A percentile compares a stretch with the other conserved stretches of the same genome.
Conservation (phyloP, 2,113 vertebrate genomes). For the Maccullochella peelii region DNA sequence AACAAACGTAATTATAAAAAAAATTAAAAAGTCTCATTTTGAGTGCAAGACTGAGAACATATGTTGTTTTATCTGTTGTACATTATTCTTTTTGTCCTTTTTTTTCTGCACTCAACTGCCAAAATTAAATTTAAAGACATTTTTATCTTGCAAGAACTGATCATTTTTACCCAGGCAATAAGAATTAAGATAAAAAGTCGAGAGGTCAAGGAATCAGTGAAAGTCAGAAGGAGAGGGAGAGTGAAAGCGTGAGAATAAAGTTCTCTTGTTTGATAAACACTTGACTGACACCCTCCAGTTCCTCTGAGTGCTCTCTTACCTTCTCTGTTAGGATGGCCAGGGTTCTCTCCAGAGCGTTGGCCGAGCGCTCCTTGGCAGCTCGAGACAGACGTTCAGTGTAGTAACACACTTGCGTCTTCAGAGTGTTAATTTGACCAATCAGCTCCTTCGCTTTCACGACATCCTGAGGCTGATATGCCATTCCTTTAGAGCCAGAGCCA, state of each 20-base stretch:
- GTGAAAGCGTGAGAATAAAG: background rate
- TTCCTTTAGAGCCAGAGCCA: constrained; percentile 87
- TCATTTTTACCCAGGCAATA: background rate
- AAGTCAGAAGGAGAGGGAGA: background rate
- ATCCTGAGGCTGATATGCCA: constrained; percentile 94
- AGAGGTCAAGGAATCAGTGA: background rate
- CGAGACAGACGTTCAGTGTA: constrained; percentile 95
- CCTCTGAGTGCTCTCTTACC: constrained; percentile 79
- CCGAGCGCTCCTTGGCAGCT: constrained; percentile 95
- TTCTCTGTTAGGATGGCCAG: constrained; percentile 96
- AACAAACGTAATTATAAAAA: too few species aligned
- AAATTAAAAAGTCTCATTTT: background rate
- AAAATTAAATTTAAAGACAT: background rate
- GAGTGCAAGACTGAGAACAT: background rate
- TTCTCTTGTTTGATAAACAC: too few species aligned
- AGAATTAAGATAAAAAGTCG: background rate
- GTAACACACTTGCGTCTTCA: constrained; percentile 99
- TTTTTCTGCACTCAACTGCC: background rate
- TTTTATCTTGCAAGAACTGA: background rate
- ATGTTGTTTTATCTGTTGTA: background rate
- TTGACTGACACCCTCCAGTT: background rate
- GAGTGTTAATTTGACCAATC: constrained; percentile 96
- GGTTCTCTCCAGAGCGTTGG: constrained; percentile 95
- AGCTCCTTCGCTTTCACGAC: constrained; percentile 95
- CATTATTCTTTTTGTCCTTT: background rate